Conservation (phyloP, 2,113 vertebrate species). For the Platysteira castanea region DNA sequence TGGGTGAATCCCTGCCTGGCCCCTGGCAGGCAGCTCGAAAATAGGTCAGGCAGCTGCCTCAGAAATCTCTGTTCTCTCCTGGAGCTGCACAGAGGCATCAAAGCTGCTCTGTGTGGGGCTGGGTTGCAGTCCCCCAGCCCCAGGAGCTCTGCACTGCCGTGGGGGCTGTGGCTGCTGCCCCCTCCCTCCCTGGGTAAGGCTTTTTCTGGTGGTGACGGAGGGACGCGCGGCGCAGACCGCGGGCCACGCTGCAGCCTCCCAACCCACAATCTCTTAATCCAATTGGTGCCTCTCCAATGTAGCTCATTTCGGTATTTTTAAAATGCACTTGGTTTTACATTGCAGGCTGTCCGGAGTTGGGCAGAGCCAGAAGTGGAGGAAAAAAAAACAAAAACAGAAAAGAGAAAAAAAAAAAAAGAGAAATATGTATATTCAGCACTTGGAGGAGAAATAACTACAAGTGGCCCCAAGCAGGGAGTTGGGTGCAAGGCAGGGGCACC, state of each 20-base stretch:
- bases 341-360: slow-evolving; percentile 48
- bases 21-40: neutral
- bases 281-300: slow-evolving; percentile 15
- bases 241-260: neutral
- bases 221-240: fast-evolving
- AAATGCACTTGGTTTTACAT: slow-evolving; percentile 64
- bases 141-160: neutral
- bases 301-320: slow-evolving; percentile 24
- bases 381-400: fast-evolving
- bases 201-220: neutral
- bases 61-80: neutral
- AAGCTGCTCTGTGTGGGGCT: neutral
- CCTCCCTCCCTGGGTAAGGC: neutral
- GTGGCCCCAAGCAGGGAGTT: neutral
- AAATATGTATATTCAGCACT: slow-evolving; percentile 43
- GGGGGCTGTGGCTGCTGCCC: neutral
- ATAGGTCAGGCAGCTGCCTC: neutral
- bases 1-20: neutral
- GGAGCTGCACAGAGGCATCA: neutral
- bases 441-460: neutral
- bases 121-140: neutral
- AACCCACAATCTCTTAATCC: slow-evolving; percentile 44
- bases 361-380: neutral
- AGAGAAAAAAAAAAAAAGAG: neutral
- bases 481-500: neutral